phyloP scores from a whole-genome alignment of 2,888 invertebrate species.

The Andrena haemorrhoa region DNA sequence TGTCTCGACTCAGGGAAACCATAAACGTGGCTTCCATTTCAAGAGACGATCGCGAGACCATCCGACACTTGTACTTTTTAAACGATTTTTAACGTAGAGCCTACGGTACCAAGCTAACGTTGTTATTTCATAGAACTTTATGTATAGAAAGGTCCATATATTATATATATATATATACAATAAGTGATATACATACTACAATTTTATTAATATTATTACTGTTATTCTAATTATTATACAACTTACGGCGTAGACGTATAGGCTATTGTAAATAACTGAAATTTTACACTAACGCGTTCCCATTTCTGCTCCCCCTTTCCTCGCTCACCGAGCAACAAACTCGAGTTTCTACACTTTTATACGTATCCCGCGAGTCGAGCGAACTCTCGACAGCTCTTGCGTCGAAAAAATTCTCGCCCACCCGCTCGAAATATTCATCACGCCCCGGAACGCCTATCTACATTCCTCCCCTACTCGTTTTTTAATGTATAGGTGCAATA shows the following conservation, averaged over 20 bases:
- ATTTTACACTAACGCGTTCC: conserved; percentile 41
- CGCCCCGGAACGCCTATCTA: conserved; percentile 12
- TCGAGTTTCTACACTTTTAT: conserved; percentile 64
- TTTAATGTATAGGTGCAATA: conserved; percentile 53
- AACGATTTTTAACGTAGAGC: conserved; percentile 8
- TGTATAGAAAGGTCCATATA: conserved; percentile 2
- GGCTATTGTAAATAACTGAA: conserved; percentile 45
- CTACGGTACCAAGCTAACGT: conserved; percentile 13
- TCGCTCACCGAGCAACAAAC: conserved; percentile 24
- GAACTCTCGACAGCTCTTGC: not conserved
- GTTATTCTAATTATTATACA: conserved; percentile 8
- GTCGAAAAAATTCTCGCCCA: not conserved
- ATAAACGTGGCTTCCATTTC: not conserved
- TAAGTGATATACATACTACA: conserved; percentile 17
- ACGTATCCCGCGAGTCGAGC: conserved; percentile 10
- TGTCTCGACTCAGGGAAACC: not conserved
- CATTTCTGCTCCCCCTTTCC: not conserved
- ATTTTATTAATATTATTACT: not conserved
- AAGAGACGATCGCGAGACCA: conserved; percentile 1
- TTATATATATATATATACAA: conserved; percentile 3
- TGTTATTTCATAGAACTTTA: conserved; percentile 39
- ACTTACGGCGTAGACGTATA: conserved; percentile 12
- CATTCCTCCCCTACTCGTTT: conserved; percentile 15
- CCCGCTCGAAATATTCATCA: not conserved
- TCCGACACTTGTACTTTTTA: conserved; percentile 9